Evolutionary conservation across 2,113 vertebrate genomes (phyloP), one percentile per base, ranked within the genome.

Genomic region (Triplophysa rosa): DNA sequence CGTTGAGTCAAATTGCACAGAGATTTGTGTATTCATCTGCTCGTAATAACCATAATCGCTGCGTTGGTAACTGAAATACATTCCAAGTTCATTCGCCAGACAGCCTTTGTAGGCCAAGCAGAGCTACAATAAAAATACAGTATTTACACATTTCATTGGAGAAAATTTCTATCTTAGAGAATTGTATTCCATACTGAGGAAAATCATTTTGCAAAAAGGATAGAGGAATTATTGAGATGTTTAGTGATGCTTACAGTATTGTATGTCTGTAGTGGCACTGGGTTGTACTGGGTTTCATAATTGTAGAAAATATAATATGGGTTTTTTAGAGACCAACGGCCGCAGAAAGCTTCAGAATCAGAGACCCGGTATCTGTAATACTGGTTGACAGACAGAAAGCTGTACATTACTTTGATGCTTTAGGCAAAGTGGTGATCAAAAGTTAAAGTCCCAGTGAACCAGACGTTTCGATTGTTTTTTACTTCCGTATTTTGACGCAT

Each of bases 71-170:
- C 86, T 84, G 67, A 95, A 93, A 61, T 73, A 83, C 16, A 95
- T 2, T 54, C 80, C 80, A 63, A 95, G 84, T 63, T 85, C 62
- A 80, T 92, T 88, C 74, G 65, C 80, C 78, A 93, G 66, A 17
- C 1, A 80, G 78, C 95, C 95, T 88, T 89, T 95, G 85, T 95
- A 95, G 5, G 94, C 94, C 77, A 96, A 93, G 80, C 95, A 96
- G 49, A 95, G 87, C 94, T 95, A 84, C 12, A 78, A 52, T 72
- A n/a, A 80, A 37, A 81, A 82, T 12, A 63, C 23, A 14, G 29
- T 19, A 21, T 9, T 11, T 19, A 21, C 0, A 2, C 67, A 77
- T 49, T 14, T 64, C 2, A 23, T 42, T 23, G 0, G 16, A 52
- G 14, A 24, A 52, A 8, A 45, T 12, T 45, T 45, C 4, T 11